Conservation (phyloP, 30 jellyfish, hydroid and myxozoan species). For the Aurelia sp. region DNA sequence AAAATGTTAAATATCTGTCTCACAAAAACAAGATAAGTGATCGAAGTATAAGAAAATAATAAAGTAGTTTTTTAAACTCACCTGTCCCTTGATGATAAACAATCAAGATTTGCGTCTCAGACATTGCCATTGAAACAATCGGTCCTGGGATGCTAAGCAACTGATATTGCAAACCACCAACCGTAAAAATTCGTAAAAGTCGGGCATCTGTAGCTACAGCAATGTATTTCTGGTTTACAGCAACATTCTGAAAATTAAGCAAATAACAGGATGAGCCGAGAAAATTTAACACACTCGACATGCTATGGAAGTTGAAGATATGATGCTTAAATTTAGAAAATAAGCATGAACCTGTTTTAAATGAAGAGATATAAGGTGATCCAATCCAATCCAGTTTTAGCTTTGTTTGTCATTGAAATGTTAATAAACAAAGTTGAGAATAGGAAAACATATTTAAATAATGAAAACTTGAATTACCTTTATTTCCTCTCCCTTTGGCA, state of each 20-base stretch:
- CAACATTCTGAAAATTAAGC: slow-evolving; percentile 48
- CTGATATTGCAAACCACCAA: slow-evolving; percentile 84
- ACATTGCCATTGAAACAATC: slow-evolving; percentile 86
- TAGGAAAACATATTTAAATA: too few relatives aligned
- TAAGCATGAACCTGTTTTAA: too few relatives aligned
- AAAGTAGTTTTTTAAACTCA: not conserved
- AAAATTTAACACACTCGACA: not conserved
- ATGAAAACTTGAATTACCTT: slow-evolving; percentile 50
- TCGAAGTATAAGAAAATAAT: too few relatives aligned
- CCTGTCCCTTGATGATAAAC: slow-evolving; percentile 86
- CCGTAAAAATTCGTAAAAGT: slow-evolving; percentile 74
- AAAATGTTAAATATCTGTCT: too few relatives aligned
- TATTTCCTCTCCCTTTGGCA: slow-evolving; percentile 84
- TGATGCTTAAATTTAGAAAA: too few relatives aligned
- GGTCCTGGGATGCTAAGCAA: slow-evolving; percentile 87
- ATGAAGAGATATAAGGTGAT: too few relatives aligned
- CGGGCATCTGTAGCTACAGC: slow-evolving; percentile 79
- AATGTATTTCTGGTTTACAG: slow-evolving; percentile 66
- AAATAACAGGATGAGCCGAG: not conserved
- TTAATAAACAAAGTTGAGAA: too few relatives aligned
- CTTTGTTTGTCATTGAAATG: too few relatives aligned
- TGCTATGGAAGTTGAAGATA: too few relatives aligned
- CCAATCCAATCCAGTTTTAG: too few relatives aligned
- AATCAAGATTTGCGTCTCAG: slow-evolving; percentile 68
- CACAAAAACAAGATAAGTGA: too few relatives aligned